Evolutionary conservation across 2,797 vertebrate species (phyloP), one percentile per base, ranked within the genome.

Genomic region (Trematomus bernacchii): DNA sequence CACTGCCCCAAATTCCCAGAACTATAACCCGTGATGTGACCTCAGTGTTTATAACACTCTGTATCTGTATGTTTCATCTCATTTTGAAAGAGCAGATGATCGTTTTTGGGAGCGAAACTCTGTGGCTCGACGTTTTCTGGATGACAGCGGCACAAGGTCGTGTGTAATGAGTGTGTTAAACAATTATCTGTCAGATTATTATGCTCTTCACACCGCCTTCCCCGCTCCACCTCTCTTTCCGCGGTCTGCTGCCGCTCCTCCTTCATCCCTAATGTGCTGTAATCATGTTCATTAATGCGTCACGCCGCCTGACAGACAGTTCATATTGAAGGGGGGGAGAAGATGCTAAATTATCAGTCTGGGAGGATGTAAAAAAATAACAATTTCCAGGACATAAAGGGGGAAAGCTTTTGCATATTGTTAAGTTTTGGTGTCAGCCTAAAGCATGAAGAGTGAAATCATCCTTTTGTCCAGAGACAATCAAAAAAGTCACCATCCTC

Each of bases 81-180:
- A 4, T 63, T 53, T 53, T 43, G 6, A 12, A 14, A 33, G 21
- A 53, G 43, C 53, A 64, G 73, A 21, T 60, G 59, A 54, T 50
- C 21, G 12, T 50, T 58, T 19, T 10, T 47, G 33, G 40, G 16
- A 27, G 5, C 0, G 3, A 74, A 51, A 68, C 42, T 67, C 59
- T 59, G 15, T n/a, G 1, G 66, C 65, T 73, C 37, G 3, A 11
- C 30, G 44, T 67, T 74, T 67, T 76, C 76, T 51, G 79, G 65
- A 55, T 66, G 78, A 68, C 71, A 6, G 85, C 52, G 76, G 80
- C 87, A 86, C 87, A 92, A 92, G 92, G 88, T 92, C 77, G 71
- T 71, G 85, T 81, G 76, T 87, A 89, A 88, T 87, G 80, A 86
- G 78, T 73, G 86, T 86, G 87, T 91, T 89, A 85, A 89, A 88